Percentiles rank a stretch among this genome's conserved stretches.
These are phyloP conservation scores for Drymodes brunneopygia DNA, from an alignment of 2,113 vertebrate genomes.

Conservation along the genomic window DNA sequence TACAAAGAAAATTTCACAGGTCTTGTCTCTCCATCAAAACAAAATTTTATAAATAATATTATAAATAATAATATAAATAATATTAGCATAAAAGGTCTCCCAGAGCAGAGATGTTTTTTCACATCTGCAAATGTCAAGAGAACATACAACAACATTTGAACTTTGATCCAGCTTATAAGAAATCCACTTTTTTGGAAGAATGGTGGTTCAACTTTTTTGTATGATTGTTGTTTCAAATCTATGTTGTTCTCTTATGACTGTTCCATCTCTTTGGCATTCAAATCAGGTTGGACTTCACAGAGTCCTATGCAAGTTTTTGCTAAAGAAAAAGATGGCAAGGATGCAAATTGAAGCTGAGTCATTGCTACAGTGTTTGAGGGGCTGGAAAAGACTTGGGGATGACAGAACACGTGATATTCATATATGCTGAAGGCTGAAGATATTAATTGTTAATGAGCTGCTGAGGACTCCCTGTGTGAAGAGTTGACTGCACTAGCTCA, in stretches of 20 bases:
- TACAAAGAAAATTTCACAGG: neutral
- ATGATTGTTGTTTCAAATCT: neutral
- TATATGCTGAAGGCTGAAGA: neutral
- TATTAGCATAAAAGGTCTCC: neutral
- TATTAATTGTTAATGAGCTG: neutral
- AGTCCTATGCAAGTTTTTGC: neutral
- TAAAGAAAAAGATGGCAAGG: neutral
- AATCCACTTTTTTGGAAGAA: neutral
- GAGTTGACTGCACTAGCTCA: neutral
- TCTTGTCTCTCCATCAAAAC: neutral
- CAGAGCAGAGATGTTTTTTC: neutral
- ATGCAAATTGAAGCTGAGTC: neutral
- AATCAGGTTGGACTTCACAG: neutral
- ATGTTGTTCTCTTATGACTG: neutral
- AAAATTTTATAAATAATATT: neutral
- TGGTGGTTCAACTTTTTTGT: neutral
- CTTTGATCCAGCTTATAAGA: neutral
- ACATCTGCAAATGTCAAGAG: neutral
- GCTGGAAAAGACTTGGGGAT: neutral
- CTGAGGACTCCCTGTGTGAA: neutral
- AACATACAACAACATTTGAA: neutral
- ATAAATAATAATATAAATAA: neutral
- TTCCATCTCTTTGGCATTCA: neutral
- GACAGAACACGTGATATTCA: neutral
- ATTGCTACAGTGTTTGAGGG: neutral